These are phyloP conservation scores for Boleophthalmus pectinirostris DNA, from an alignment of 2,113 vertebrate genomes.

Conservation along the genomic window DNA sequence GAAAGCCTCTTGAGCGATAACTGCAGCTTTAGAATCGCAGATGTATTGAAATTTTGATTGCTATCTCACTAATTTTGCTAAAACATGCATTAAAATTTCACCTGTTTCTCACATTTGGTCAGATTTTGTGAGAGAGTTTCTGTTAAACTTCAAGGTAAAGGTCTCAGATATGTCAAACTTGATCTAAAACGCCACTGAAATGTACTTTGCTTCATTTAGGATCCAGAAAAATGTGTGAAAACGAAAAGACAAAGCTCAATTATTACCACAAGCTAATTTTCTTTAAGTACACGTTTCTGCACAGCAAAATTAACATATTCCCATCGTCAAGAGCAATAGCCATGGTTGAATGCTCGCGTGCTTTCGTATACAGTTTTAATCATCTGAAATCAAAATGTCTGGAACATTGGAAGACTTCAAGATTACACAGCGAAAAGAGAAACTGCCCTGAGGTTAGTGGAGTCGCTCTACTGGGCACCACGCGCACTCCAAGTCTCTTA, in stretches of 20 bases:
- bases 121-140: too few species aligned
- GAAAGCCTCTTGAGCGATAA: neutral
- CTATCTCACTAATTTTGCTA: neutral
- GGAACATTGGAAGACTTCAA: neutral
- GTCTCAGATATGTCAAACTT: neutral
- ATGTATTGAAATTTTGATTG: neutral
- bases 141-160: neutral
- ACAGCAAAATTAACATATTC: neutral
- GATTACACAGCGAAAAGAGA: neutral
- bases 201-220: neutral
- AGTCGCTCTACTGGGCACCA: constrained; percentile 23
- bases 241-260: neutral
- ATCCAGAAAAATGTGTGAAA: neutral
- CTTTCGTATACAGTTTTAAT: neutral
- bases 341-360: neutral
- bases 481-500: constrained; percentile 20
- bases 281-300: neutral
- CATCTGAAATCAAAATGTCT: constrained; percentile 7
- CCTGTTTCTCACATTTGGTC: too few species aligned
- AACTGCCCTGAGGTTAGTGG: constrained; percentile 11
- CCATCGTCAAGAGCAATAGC: neutral
- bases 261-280: neutral
- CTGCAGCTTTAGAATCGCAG: neutral
- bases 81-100: neutral
- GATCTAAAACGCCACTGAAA: neutral